These are phyloP conservation scores for Ciconia stormi DNA, from an alignment of 2,113 vertebrate species.

Conservation along the genomic window DNA sequence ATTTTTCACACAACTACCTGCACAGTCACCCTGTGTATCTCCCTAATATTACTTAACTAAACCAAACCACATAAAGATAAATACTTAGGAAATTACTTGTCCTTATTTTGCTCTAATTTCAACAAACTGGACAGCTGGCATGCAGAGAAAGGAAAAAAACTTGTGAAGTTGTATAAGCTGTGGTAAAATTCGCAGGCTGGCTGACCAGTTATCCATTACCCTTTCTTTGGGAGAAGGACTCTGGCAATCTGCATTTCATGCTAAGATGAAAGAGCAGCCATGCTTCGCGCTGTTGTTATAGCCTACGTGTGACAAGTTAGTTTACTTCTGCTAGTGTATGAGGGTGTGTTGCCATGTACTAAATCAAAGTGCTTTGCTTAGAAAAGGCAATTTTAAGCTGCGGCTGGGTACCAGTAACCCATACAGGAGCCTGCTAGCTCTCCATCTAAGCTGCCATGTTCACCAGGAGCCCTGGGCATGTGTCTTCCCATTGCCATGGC, in stretches of 20 bases:
- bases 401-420: not conserved
- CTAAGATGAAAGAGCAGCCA: not conserved
- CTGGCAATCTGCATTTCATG: not conserved
- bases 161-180: not conserved
- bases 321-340: not conserved
- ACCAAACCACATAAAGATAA: not conserved
- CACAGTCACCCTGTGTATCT: not conserved
- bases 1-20: not conserved
- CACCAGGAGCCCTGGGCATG: accelerated
- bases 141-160: not conserved
- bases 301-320: not conserved
- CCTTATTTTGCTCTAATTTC: not conserved
- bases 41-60: not conserved
- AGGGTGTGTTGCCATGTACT: not conserved
- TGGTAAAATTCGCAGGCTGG: not conserved
- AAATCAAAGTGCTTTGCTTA: not conserved
- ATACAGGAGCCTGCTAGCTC: not conserved
- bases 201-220: not conserved
- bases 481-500: not conserved
- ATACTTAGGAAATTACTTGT: not conserved
- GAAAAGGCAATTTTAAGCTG: not conserved
- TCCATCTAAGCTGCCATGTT: not conserved
- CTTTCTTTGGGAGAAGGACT: not conserved
- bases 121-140: not conserved
- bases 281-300: not conserved